phyloP scores from a whole-genome alignment of 2,797 vertebrate genomes.

The Lycodopsis pacificus region DNA sequence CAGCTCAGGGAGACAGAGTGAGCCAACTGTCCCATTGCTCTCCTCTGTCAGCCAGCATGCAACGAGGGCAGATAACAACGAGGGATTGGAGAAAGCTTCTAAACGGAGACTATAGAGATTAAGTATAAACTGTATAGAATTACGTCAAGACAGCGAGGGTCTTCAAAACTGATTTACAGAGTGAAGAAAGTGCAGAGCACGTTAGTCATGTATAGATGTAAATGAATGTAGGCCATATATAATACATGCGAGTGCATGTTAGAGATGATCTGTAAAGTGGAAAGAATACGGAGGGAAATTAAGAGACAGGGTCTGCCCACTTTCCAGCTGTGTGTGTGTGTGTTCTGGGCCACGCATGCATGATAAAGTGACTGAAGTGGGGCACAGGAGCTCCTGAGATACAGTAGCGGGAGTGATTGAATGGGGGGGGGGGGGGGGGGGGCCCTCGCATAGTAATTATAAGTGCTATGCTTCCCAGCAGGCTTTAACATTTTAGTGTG shows the following conservation, averaged over 20 bases:
- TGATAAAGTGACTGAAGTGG: slow-evolving; percentile 38
- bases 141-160: neutral
- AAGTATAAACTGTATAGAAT: neutral
- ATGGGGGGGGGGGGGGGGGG: neutral
- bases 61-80: slow-evolving; percentile 1
- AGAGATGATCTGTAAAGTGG: neutral
- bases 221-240: neutral
- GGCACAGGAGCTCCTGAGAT: slow-evolving; percentile 30
- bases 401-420: slow-evolving; percentile 35
- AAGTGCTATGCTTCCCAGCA: slow-evolving; percentile 50
- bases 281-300: neutral
- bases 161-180: neutral
- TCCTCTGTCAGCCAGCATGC: neutral
- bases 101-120: neutral
- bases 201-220: neutral
- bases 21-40: slow-evolving; percentile 4
- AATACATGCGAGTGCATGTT: neutral
- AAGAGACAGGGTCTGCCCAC: neutral
- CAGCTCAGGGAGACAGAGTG: slow-evolving; percentile 30
- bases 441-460: slow-evolving; percentile 60
- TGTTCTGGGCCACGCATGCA: slow-evolving; percentile 18
- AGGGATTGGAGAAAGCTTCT: neutral
- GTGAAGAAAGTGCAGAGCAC: neutral
- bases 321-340: no score
- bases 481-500: slow-evolving; percentile 60